phyloP scores from a whole-genome alignment of 2,888 invertebrate genomes.

The Steinernema hermaphroditum region DNA sequence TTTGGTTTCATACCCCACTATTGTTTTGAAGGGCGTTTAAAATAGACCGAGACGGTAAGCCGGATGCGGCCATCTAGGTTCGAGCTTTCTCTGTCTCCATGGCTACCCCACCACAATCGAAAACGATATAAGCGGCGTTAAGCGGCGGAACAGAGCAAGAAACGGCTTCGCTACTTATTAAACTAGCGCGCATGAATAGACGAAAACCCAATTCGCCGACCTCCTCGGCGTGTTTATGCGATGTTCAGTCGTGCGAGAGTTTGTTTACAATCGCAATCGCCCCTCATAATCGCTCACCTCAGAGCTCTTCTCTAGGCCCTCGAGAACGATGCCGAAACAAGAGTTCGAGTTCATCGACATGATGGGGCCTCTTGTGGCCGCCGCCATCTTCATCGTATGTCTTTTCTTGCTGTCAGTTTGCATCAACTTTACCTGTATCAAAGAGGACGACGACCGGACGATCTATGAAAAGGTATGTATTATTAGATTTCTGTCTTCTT shows the following conservation, averaged over 20 bases:
- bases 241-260: background rate
- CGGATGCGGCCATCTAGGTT: too few species aligned
- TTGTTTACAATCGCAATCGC: background rate
- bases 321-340: background rate
- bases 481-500: too few species aligned
- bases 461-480: constrained; percentile 19
- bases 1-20: too few species aligned
- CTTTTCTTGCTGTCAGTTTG: background rate
- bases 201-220: background rate
- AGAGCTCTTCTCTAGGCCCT: background rate
- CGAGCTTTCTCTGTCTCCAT: too few species aligned
- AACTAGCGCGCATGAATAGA: too few species aligned
- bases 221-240: background rate
- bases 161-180: too few species aligned
- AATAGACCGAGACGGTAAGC: too few species aligned
- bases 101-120: too few species aligned
- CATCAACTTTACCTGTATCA: constrained; percentile 19
- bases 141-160: too few species aligned
- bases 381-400: constrained; percentile 15
- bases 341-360: background rate
- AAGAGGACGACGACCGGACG: constrained; percentile 17
- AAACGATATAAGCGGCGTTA: too few species aligned
- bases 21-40: too few species aligned
- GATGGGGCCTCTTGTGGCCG: constrained; percentile 19
- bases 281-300: background rate